phyloP scores from a whole-genome alignment of 2,888 invertebrate genomes.

The Cerceris ruficornis region DNA sequence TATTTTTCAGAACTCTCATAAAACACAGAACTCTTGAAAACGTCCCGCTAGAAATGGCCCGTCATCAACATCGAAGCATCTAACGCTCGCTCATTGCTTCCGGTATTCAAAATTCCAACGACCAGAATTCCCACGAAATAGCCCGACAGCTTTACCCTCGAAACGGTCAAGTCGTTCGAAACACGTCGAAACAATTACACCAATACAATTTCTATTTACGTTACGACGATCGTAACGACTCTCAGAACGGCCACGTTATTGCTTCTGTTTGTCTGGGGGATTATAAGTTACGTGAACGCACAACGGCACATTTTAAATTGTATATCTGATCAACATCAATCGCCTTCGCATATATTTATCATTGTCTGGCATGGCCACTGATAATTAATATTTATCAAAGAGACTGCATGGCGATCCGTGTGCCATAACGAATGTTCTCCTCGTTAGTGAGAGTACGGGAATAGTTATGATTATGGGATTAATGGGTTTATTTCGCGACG shows the following conservation, averaged over 20 bases:
- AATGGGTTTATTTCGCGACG: background rate
- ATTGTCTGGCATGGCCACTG: conserved; percentile 4
- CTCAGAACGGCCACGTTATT: background rate
- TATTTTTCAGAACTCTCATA: no score
- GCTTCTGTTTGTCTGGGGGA: background rate
- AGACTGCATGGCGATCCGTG: background rate
- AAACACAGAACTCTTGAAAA: no score
- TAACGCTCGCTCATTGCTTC: no score
- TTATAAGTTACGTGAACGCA: conserved; percentile 2
- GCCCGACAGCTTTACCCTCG: background rate
- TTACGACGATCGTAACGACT: background rate
- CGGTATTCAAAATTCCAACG: background rate
- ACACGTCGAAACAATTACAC: background rate
- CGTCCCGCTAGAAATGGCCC: no score
- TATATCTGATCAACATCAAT: background rate
- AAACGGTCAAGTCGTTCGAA: background rate
- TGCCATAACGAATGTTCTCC: conserved; percentile 24
- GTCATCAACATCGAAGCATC: no score
- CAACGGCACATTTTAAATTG: background rate
- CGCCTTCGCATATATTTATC: background rate
- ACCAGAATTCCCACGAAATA: background rate
- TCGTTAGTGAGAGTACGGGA: conserved; percentile 11
- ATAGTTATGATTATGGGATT: conserved; percentile 22
- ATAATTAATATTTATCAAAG: conserved; percentile 37
- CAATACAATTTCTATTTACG: background rate